Evolutionary conservation across 2,113 vertebrate genomes (phyloP).

Genomic region (Peucedramus taeniatus): DNA sequence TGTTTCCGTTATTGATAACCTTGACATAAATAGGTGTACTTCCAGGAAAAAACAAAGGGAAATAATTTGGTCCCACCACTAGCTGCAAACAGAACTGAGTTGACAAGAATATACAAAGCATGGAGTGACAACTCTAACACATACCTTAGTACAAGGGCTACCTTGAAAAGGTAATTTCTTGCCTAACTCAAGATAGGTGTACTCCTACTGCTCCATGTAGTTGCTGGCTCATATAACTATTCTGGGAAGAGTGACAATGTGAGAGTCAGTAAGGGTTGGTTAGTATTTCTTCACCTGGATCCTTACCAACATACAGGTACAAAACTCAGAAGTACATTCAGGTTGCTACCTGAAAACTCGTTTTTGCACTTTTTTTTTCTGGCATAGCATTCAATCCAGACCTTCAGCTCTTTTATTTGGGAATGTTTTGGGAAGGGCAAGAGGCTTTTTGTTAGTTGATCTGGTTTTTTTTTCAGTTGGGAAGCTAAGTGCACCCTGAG

Average conservation of each 20-base stretch:
- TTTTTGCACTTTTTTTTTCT: neutral
- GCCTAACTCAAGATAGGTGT: neutral
- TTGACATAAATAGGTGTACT: neutral
- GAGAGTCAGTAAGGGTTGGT: neutral
- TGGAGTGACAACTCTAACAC: neutral
- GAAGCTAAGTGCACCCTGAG: neutral
- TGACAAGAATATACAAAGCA: neutral
- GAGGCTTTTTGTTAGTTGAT: neutral
- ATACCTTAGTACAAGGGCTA: neutral
- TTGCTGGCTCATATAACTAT: neutral
- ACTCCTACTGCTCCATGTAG: neutral
- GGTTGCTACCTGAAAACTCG: neutral
- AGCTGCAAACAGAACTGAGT: neutral
- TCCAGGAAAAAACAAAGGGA: neutral
- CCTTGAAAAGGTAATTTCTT: neutral
- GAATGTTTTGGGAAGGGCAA: neutral
- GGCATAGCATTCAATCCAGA: neutral
- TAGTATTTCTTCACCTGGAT: neutral
- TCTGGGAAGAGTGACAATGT: neutral
- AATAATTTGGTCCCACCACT: neutral
- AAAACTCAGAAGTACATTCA: neutral
- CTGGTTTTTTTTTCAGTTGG: neutral
- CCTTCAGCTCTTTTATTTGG: neutral
- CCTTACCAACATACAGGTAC: neutral
- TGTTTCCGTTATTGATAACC: neutral